These are phyloP conservation scores for Tapirus terrestris DNA, from an alignment of 2,113 vertebrate genomes.

Conservation along the genomic window DNA sequence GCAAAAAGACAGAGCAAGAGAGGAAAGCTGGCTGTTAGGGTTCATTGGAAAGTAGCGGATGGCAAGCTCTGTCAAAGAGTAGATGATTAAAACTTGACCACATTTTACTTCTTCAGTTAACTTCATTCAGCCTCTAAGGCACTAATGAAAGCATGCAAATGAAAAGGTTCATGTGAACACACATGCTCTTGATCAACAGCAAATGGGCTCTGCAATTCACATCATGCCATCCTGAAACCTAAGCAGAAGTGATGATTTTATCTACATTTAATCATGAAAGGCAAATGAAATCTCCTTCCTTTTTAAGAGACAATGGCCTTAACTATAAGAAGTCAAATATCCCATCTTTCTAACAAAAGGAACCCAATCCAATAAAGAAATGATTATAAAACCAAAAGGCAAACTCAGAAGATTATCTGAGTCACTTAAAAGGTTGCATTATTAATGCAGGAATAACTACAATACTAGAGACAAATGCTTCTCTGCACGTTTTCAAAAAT, in stretches of 20 bases:
- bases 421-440: background rate
- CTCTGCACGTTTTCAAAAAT: background rate
- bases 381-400: background rate
- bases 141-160: slow-evolving; percentile 2
- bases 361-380: background rate
- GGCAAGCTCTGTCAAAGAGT: background rate
- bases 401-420: background rate
- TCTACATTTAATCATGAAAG: background rate
- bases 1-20: background rate
- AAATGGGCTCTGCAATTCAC: background rate
- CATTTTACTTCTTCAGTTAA: slow-evolving; percentile 13
- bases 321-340: background rate
- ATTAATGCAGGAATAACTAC: background rate
- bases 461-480: background rate
- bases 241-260: background rate
- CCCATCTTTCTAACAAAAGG: background rate
- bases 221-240: background rate
- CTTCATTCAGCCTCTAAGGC: background rate
- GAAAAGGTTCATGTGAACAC: background rate
- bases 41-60: background rate
- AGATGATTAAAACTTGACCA: slow-evolving; percentile 18
- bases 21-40: background rate
- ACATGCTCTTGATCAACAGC: background rate
- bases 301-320: slow-evolving; percentile 27
- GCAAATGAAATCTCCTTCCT: background rate